phyloP scores from a whole-genome alignment of 2,888 invertebrate species.

The Hartigia nigra region DNA sequence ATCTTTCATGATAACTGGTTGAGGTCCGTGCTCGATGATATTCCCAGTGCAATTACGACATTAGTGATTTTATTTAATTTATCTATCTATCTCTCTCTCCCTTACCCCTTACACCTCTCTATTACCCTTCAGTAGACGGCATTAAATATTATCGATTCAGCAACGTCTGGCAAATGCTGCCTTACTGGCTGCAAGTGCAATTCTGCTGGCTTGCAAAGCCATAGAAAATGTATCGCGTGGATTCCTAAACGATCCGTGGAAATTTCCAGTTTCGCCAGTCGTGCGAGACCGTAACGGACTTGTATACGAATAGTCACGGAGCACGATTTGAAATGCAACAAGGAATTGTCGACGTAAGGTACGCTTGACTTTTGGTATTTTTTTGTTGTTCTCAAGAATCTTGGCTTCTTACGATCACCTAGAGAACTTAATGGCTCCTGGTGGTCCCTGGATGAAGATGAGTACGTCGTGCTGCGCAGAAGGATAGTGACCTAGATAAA shows the following conservation, averaged over 20 bases:
- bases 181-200: neutral
- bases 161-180: neutral
- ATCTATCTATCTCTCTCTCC: neutral
- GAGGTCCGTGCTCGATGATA: neutral
- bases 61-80: neutral
- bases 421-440: neutral
- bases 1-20: neutral
- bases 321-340: neutral
- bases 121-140: neutral
- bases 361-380: neutral
- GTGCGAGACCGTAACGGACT: conserved; percentile 31
- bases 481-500: neutral
- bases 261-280: conserved; percentile 45
- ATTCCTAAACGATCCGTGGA: conserved; percentile 28
- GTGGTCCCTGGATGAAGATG: neutral
- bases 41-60: neutral
- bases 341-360: neutral
- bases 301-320: neutral
- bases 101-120: too few species aligned
- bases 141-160: neutral
- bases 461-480: neutral
- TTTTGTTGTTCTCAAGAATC: neutral
- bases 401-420: neutral
- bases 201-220: neutral
- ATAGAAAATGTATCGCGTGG: neutral